Percentiles rank a stretch among this genome's conserved stretches.
Evolutionary conservation across 2,113 vertebrate genomes (phyloP).

Genomic region (Gnathonemus echidnorhynchus): DNA sequence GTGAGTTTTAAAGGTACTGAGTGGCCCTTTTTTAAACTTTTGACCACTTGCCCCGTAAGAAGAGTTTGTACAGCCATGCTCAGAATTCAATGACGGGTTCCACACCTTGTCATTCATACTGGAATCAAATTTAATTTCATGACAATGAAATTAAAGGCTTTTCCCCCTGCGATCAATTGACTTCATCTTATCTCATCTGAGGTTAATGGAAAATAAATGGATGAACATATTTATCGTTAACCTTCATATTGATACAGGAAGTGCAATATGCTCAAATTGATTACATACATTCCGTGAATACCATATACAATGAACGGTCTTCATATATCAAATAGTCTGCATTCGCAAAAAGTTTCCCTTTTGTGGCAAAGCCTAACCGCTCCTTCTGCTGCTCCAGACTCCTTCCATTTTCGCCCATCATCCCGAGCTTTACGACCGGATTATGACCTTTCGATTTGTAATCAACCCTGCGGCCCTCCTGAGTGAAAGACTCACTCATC

Average conservation of each 20-base stretch:
- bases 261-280: neutral
- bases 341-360: neutral
- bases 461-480: neutral
- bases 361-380: neutral
- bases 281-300: neutral
- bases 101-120: neutral
- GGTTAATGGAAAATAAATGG: neutral
- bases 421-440: neutral
- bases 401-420: neutral
- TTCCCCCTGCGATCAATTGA: neutral
- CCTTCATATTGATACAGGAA: neutral
- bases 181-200: neutral
- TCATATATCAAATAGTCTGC: neutral
- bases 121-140: neutral
- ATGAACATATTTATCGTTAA: neutral
- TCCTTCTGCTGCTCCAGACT: neutral
- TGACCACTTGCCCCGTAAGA: neutral
- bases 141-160: neutral
- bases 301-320: neutral
- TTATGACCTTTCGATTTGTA: neutral
- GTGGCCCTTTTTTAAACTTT: neutral
- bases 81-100: neutral
- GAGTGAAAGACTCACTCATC: neutral
- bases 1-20: neutral
- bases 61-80: neutral